phyloP scores from a whole-genome alignment of 2,888 invertebrate species.

The Sipunculus nudus region DNA sequence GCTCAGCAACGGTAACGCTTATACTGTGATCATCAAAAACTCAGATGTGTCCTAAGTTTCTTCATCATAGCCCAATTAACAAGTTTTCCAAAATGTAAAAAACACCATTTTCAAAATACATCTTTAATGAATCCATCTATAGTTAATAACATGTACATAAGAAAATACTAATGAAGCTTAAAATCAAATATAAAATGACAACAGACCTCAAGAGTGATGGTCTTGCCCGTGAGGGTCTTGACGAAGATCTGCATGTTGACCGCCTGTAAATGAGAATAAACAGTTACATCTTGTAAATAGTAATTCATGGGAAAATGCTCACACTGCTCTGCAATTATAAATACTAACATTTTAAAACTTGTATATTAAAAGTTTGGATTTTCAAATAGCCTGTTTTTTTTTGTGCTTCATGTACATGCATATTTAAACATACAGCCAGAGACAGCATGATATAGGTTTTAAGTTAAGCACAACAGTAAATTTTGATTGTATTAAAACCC shows the following conservation, averaged over 20 bases:
- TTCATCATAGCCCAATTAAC: slow-evolving; percentile 5
- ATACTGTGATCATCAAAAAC: not conserved
- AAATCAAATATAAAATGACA: not conserved
- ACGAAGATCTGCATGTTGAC: slow-evolving; percentile 81
- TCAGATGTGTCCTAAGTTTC: slow-evolving; percentile 19
- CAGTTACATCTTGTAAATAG: too few species aligned
- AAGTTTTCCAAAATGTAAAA: not conserved
- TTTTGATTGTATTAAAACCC: too few species aligned
- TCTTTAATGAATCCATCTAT: not conserved
- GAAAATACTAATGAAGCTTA: not conserved
- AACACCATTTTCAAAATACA: not conserved
- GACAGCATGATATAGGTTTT: too few species aligned
- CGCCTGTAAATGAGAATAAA: too few species aligned
- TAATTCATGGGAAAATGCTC: too few species aligned
- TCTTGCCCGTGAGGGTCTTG: slow-evolving; percentile 66
- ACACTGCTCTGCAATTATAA: too few species aligned
- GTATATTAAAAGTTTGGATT: too few species aligned
- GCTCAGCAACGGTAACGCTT: slow-evolving; percentile 16
- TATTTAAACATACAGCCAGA: too few species aligned
- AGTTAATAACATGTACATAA: not conserved
- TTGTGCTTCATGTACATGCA: too few species aligned
- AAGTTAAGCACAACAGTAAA: too few species aligned
- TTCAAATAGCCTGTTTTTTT: too few species aligned
- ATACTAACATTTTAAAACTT: too few species aligned
- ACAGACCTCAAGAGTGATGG: slow-evolving; percentile 65